Evolutionary conservation across 2,888 invertebrate species (phyloP).

Genomic region (Nebria salina): DNA sequence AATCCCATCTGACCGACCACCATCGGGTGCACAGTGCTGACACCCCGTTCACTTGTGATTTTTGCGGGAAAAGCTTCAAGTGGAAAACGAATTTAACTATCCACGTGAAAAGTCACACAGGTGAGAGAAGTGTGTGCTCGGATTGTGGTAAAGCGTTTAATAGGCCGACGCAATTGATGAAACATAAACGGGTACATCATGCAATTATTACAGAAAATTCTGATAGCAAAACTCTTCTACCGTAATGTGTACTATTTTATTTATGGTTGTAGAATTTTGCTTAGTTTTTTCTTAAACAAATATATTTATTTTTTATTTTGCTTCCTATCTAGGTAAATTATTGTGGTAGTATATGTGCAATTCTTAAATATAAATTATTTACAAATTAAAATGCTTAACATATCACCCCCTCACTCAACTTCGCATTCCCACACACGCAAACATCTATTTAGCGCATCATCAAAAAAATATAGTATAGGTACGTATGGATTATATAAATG

Average conservation of each 20-base stretch:
- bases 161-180: slow-evolving; percentile 30
- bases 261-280: not conserved
- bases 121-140: slow-evolving; percentile 41
- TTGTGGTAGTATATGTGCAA: no score
- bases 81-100: slow-evolving; percentile 58
- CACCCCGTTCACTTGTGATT: slow-evolving; percentile 54
- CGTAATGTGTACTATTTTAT: not conserved
- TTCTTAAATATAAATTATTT: no score
- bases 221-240: not conserved
- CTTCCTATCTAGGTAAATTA: no score
- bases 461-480: no score
- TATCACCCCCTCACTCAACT: no score
- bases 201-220: not conserved
- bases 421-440: no score
- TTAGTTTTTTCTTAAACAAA: not conserved
- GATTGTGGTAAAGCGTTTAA: slow-evolving; percentile 43
- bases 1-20: slow-evolving; percentile 57
- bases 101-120: slow-evolving; percentile 56
- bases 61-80: slow-evolving; percentile 57
- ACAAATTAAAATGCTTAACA: no score
- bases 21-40: slow-evolving; percentile 54
- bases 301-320: no score
- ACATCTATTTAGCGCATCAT: no score
- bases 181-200: slow-evolving; percentile 41
- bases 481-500: not conserved